Percentiles rank a stretch among this genome's conserved stretches.
Evolutionary conservation across 2,113 vertebrate genomes (phyloP).

Genomic region (Caranx melampygus): DNA sequence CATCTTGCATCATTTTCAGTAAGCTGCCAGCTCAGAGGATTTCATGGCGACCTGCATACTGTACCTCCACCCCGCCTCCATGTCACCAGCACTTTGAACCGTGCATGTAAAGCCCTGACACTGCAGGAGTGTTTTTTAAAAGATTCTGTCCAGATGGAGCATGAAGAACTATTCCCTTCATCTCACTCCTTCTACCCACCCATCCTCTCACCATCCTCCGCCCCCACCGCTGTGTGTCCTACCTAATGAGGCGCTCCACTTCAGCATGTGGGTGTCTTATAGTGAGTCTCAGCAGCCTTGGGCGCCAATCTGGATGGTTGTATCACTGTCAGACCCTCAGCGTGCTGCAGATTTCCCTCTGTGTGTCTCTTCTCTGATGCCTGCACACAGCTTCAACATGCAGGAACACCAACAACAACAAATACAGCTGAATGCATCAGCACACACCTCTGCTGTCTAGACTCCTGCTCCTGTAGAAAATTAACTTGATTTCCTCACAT

Average conservation of each 20-base stretch:
- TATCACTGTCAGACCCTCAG: slow-evolving; percentile 38
- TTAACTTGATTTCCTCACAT: neutral
- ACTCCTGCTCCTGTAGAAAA: neutral
- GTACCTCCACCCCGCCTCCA: neutral
- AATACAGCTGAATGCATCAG: neutral
- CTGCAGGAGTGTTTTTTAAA: slow-evolving; percentile 29
- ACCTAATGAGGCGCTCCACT: slow-evolving; percentile 68
- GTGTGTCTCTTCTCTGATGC: slow-evolving; percentile 9
- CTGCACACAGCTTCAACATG: neutral
- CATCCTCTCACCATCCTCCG: slow-evolving; percentile 30
- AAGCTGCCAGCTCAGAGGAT: slow-evolving; percentile 5
- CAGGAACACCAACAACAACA: slow-evolving; percentile 1
- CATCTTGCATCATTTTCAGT: slow-evolving; percentile 20
- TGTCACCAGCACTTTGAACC: slow-evolving; percentile 34
- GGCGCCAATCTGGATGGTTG: slow-evolving; percentile 51
- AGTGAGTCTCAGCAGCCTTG: slow-evolving; percentile 38
- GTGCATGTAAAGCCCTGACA: neutral
- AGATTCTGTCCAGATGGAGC: slow-evolving; percentile 58
- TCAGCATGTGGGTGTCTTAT: slow-evolving; percentile 69
- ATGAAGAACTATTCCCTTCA: slow-evolving; percentile 48
- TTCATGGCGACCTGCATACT: slow-evolving; percentile 4
- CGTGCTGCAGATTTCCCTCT: neutral
- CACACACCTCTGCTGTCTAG: neutral
- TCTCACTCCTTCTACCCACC: slow-evolving; percentile 48
- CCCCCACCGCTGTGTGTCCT: slow-evolving; percentile 45